These are phyloP conservation scores for Drosophila koepferae DNA, from an alignment of 2,888 invertebrate species.

Conservation along the genomic window DNA sequence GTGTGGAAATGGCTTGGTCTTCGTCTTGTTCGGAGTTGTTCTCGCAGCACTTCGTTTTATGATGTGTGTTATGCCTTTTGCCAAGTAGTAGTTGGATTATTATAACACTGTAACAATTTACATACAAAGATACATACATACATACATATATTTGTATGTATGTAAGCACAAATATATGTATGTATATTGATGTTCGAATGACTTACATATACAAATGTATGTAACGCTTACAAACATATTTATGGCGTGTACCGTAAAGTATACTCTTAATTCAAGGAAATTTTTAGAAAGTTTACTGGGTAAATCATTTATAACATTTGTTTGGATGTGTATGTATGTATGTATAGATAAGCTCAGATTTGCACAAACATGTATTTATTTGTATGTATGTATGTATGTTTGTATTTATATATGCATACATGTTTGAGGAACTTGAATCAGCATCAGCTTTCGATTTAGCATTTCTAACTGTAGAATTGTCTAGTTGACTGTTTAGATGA, in stretches of 20 bases:
- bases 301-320: not conserved
- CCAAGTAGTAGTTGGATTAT: conserved; percentile 44
- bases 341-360: not conserved
- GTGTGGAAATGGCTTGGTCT: conserved; percentile 40
- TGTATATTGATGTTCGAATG: conserved; percentile 10
- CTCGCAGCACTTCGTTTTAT: conserved; percentile 57
- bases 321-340: not conserved
- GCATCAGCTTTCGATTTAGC: conserved; percentile 1
- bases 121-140: conserved; percentile 5
- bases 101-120: conserved; percentile 52
- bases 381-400: not conserved
- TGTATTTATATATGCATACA: not conserved
- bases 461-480: conserved; percentile 7
- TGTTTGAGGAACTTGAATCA: not conserved
- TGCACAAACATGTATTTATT: not conserved
- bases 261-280: conserved; percentile 9
- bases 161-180: conserved; percentile 1
- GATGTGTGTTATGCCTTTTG: conserved; percentile 49
- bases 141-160: not conserved
- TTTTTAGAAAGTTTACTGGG: conserved; percentile 2
- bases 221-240: not conserved
- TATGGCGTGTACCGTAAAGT: not conserved
- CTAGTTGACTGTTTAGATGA: not conserved
- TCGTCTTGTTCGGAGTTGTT: conserved; percentile 43
- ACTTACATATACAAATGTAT: not conserved